Percentiles rank a stretch among this genome's conserved stretches.
phyloP scores from a whole-genome alignment of 1,140 invertebrate species.

The Diachasmimorpha longicaudata region DNA sequence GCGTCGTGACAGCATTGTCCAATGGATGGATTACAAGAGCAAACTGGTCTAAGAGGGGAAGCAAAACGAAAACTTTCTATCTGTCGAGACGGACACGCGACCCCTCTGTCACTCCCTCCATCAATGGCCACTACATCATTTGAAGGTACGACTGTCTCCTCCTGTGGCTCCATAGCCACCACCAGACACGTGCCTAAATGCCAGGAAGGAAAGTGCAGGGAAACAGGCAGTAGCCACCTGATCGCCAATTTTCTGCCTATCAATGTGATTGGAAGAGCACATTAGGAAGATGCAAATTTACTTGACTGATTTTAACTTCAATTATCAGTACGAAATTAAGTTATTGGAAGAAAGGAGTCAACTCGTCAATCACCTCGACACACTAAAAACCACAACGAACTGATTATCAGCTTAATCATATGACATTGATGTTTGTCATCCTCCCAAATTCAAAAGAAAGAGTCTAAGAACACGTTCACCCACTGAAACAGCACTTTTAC shows the following conservation, averaged over 20 bases:
- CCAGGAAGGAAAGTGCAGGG: constrained; percentile 47
- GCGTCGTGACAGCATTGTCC: constrained; percentile 41
- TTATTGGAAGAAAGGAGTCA: too few relatives aligned
- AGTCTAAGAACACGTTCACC: too few relatives aligned
- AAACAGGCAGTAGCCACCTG: background rate
- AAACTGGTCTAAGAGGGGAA: constrained; percentile 21
- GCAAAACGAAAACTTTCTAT: constrained; percentile 46
- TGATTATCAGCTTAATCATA: too few relatives aligned
- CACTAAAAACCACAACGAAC: too few relatives aligned
- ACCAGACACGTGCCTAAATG: constrained; percentile 47
- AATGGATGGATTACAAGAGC: background rate
- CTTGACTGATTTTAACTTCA: too few relatives aligned
- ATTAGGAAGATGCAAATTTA: too few relatives aligned
- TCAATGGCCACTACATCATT: background rate
- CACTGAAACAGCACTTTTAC: too few relatives aligned
- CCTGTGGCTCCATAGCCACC: constrained; percentile 2
- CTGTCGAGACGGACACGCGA: constrained; percentile 44
- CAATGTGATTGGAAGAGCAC: too few relatives aligned
- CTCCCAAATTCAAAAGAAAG: too few relatives aligned
- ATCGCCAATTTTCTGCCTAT: background rate
- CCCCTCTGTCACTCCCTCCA: constrained; percentile 25
- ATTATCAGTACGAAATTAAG: too few relatives aligned
- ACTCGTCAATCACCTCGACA: too few relatives aligned
- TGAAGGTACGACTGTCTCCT: constrained; percentile 30
- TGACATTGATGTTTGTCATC: too few relatives aligned